Evolutionary conservation across 1,140 invertebrate genomes (phyloP), one percentile per base, ranked within the genome.

Genomic region (Neocloeon triangulifer): DNA sequence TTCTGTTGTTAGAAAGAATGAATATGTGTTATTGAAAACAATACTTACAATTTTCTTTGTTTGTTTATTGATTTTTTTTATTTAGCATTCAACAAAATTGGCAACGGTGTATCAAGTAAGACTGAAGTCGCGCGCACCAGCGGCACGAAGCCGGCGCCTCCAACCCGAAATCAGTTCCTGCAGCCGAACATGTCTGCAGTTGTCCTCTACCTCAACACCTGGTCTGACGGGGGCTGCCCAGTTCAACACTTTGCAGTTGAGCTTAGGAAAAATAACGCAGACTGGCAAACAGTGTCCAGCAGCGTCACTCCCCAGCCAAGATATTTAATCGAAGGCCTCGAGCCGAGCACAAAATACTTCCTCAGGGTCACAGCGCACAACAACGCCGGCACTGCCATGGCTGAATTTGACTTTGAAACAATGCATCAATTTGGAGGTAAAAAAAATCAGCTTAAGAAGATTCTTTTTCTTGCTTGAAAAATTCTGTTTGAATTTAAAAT

Each of bases 331-430:
- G 62, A 52, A 7, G 66, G 69, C 35, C 51, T 79, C 18, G 59
- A 61, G 25, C 64, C 69, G n/a, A 66, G 61, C 8, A 66, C 64
- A 4, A 61, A 62, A 39, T 78, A 78, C 44, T 58, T 61, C 32
- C 55, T 77, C 30, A 52, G 64, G 22, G 58, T 77, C 5, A 67
- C 61, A 7, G 71, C 71, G 8, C 61, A 66, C 39, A 77, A 74
- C 47, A 67, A 70, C 44, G 72, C 73, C 6, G 74, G 74, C 2
- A 64, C 64, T 18, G 70, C 66, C 13, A 60, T 66, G 23, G 60
- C 59, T 32, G 61, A 69, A 38, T 71, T 71, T 42, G 52, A 59
- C 38, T 72, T 76, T 49, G 60, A 56, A 20, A 77, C 73, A 8
- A 52, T 67, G 22, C 57, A 30, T 10, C 32, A 53, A 1, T 49